phyloP scores from a whole-genome alignment of 92 coral and sea anemone species.

The Zoanthus sociatus region DNA sequence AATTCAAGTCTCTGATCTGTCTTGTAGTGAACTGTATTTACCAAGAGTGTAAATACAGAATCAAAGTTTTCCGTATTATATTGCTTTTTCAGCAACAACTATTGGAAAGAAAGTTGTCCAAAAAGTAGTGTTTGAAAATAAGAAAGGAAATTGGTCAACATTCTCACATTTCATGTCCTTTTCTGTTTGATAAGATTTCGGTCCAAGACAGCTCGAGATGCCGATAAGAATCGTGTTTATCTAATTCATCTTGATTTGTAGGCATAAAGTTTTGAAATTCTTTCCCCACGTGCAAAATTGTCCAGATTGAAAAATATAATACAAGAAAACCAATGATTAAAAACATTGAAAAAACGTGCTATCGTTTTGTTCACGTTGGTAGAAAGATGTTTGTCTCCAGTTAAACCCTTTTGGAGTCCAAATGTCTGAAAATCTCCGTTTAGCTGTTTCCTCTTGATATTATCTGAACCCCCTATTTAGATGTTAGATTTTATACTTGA shows the following conservation, averaged over 20 bases:
- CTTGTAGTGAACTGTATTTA: background rate
- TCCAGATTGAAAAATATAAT: background rate
- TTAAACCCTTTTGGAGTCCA: constrained; percentile 46
- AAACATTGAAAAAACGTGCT: constrained; percentile 2
- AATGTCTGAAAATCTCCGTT: constrained; percentile 29
- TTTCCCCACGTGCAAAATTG: constrained; percentile 43
- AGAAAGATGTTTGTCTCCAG: constrained; percentile 29
- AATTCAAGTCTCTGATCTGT: background rate
- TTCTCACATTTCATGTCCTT: constrained; percentile 20
- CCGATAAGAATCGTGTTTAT: constrained; percentile 45
- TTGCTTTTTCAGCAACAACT: background rate
- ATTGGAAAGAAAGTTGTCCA: background rate
- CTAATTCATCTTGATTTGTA: constrained; percentile 47
- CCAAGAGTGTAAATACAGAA: background rate
- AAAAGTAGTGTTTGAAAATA: constrained; percentile 1
- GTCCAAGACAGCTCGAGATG: constrained; percentile 13
- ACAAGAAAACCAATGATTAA: background rate
- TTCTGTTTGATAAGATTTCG: constrained; percentile 27
- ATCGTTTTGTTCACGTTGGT: background rate
- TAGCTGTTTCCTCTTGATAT: constrained; percentile 51
- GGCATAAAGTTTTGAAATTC: constrained; percentile 36
- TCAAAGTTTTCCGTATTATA: background rate
- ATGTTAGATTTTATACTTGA: constrained; percentile 33
- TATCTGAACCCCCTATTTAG: constrained; percentile 48
- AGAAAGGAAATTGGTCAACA: constrained; percentile 13